Conservation (phyloP, 2,797 vertebrate species). For the Limosa lapponica region DNA sequence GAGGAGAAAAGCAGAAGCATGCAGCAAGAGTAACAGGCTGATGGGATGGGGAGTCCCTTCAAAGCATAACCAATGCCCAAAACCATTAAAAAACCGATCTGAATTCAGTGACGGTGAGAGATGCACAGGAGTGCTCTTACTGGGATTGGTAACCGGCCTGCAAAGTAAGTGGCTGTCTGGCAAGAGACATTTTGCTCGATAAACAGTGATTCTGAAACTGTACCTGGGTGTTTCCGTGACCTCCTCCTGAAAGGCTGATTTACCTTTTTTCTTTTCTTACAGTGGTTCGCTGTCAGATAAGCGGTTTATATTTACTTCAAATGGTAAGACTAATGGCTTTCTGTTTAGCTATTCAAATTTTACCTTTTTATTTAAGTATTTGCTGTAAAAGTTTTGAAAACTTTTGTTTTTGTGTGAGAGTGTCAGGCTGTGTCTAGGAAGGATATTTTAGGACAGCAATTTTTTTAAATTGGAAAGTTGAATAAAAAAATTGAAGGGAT, state of each 20-base stretch:
- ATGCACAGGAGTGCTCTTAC: background rate
- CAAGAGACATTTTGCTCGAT: background rate
- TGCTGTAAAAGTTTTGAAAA: slow-evolving; percentile 17
- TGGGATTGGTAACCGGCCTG: background rate
- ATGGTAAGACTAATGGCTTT: slow-evolving; percentile 80
- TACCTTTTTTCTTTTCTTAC: slow-evolving; percentile 67
- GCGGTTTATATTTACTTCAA: slow-evolving; percentile 83
- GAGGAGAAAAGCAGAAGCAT: background rate
- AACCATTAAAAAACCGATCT: background rate
- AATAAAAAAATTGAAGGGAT: slow-evolving; percentile 18
- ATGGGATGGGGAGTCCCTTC: background rate
- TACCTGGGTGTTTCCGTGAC: background rate
- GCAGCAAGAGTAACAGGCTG: background rate
- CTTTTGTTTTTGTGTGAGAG: no score
- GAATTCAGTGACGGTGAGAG: background rate
- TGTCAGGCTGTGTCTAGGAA: slow-evolving; percentile 17
- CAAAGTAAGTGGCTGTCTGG: background rate
- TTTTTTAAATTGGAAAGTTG: background rate
- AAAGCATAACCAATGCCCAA: background rate
- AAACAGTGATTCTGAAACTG: background rate
- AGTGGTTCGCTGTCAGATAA: slow-evolving; percentile 88
- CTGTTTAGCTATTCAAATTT: background rate
- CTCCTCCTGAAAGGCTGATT: background rate
- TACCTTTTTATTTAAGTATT: background rate
- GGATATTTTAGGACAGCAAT: slow-evolving; percentile 30